Conservation (phyloP, 1,140 invertebrate species). For the Linepithema humile region DNA sequence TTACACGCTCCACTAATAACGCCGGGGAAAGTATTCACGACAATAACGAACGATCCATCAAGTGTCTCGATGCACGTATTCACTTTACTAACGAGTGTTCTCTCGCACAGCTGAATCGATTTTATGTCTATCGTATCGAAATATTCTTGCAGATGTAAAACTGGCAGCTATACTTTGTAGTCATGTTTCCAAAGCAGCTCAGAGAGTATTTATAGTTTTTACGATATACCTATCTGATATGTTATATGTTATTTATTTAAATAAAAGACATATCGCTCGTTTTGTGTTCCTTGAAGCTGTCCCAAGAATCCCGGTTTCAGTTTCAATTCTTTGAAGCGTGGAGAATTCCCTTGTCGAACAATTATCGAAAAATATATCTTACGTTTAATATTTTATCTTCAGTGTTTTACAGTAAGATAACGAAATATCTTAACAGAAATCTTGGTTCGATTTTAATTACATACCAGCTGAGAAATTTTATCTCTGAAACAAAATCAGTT, state of each 20-base stretch:
- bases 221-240: background rate
- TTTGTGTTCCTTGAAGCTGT: background rate
- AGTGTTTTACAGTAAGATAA: no score
- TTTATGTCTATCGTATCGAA: background rate
- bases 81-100: no score
- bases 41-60: slow-evolving; percentile 27
- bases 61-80: background rate
- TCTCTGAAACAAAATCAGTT: no score
- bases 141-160: background rate
- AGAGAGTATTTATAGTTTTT: background rate
- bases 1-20: slow-evolving; percentile 63
- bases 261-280: background rate
- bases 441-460: no score
- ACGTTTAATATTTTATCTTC: no score
- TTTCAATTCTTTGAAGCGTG: no score
- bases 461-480: no score
- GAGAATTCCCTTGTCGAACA: no score
- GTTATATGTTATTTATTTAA: background rate
- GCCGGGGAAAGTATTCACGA: slow-evolving; percentile 31
- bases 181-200: background rate
- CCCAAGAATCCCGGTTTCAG: background rate
- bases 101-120: background rate
- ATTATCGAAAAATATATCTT: no score
- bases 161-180: background rate
- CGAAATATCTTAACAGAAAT: no score